These are phyloP conservation scores for Neosalanx taihuensis DNA, from an alignment of 2,797 vertebrate species.

Conservation along the genomic window DNA sequence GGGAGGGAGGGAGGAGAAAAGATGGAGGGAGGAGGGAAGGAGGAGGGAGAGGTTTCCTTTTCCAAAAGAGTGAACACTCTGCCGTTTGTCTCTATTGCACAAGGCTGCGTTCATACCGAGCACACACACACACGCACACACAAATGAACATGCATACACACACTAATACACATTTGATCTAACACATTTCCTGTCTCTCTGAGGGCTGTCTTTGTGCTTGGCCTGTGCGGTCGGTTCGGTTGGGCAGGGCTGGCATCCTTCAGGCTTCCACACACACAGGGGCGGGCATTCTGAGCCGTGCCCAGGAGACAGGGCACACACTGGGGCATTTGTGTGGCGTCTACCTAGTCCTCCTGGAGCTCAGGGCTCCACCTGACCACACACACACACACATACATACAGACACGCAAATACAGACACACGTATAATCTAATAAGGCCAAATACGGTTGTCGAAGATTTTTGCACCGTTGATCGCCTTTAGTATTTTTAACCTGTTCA, in stretches of 20 bases:
- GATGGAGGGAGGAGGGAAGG: constrained; percentile 35
- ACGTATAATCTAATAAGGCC: no score
- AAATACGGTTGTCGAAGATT: background rate
- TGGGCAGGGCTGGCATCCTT: constrained; percentile 60
- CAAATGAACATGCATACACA: constrained; percentile 7
- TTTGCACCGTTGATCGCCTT: background rate
- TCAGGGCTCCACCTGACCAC: constrained; percentile 16
- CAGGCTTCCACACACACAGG: constrained; percentile 45
- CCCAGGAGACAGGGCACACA: constrained; percentile 52
- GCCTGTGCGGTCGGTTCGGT: constrained; percentile 49
- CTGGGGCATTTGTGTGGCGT: constrained; percentile 57
- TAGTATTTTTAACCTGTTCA: background rate
- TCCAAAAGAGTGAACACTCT: constrained; percentile 69
- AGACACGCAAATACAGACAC: no score
- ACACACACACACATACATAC: background rate
- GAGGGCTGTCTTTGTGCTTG: constrained; percentile 67
- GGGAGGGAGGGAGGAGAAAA: background rate
- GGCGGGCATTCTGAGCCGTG: constrained; percentile 51
- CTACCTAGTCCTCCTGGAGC: constrained; percentile 17
- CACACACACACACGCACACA: constrained; percentile 24
- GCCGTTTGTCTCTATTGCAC: constrained; percentile 69
- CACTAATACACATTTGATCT: constrained; percentile 21
- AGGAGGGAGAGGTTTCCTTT: constrained; percentile 51
- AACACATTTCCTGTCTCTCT: constrained; percentile 56
- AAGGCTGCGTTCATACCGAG: constrained; percentile 72